These are phyloP conservation scores for Nylanderia fulva DNA, from an alignment of 1,140 invertebrate species.

Conservation along the genomic window DNA sequence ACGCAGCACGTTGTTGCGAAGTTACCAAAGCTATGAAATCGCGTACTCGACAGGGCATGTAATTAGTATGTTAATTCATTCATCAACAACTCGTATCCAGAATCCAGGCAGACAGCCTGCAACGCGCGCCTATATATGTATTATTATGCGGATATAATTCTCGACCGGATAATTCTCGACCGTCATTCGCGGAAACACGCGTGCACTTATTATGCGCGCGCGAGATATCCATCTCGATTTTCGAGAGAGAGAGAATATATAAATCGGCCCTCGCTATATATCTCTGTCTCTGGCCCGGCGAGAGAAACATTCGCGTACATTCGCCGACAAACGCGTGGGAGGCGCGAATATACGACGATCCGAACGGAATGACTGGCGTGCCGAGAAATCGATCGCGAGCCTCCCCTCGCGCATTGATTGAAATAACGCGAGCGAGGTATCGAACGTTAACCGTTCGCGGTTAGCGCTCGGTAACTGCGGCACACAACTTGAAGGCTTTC, in stretches of 20 bases:
- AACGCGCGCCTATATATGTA: too few species aligned
- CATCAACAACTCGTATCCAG: conserved; percentile 48
- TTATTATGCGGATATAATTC: conserved; percentile 61
- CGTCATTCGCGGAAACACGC: conserved; percentile 24
- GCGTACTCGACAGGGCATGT: conserved; percentile 41
- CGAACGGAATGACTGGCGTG: background rate
- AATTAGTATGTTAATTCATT: conserved; percentile 62
- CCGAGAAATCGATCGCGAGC: conserved; percentile 4
- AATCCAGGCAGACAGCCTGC: conserved; percentile 33
- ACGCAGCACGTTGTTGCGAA: conserved; percentile 40
- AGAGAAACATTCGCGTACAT: too few species aligned
- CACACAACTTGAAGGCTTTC: conserved; percentile 12
- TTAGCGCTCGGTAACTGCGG: background rate
- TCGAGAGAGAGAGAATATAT: background rate
- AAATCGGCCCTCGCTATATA: conserved; percentile 35
- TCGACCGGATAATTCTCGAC: conserved; percentile 56
- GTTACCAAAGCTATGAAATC: conserved; percentile 50
- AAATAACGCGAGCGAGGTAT: background rate
- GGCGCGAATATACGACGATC: background rate
- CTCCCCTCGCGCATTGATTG: background rate
- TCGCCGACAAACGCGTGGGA: conserved; percentile 2
- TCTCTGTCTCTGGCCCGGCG: too few species aligned
- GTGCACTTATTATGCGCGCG: conserved; percentile 11
- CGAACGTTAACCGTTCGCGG: conserved; percentile 14
- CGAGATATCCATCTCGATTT: conserved; percentile 7